Base-by-base conservation (phyloP, 2,888 invertebrate genomes). In the Electrophaes corylata region DNA sequence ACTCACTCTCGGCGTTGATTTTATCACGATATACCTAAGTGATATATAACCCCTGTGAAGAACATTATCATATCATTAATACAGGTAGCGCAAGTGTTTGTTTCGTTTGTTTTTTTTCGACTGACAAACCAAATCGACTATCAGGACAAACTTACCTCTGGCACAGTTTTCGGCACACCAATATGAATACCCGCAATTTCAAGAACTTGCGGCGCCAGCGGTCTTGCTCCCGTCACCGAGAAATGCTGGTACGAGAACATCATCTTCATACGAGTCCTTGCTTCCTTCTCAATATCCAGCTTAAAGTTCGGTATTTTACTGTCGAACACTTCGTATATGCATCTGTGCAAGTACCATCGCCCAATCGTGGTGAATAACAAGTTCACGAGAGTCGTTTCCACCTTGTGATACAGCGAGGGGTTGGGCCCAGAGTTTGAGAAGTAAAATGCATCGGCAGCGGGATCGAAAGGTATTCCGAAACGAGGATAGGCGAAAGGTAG, bases 241-340 rank as follows among this genome's bases (percentile, higher is more conserved):
- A 90, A 93, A 70, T 95, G 94, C 40, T 93, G 93, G 70, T 94
- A 94, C 0, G 92, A 84, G 55, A 95, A 84, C 56, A 94, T 71
- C 65, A 94, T 83, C 39, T 92, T 92, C 39, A 93, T 89, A 47
- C 73, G 79, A 12, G 93, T 86, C 52, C 78, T 89, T 0, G 73
- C 83, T 40, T 93, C 73, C 31, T 86, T 85, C n/a, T 83, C 86
- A 4, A 93, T 76, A 31, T 92, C 86, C 6, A 93, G 84, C 16
- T 83, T 60, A 57, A 88, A 78, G 12, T 87, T 78, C 0, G 92
- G 93, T 10, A 91, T 72, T 60, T 89, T 72, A 46, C 83, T 71
- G 5, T 73, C 70, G 20, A 93, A 84, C 33, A 84, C 70, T 3
- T 74, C 69, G 60, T 84, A 81, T 4, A 91, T 84, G 6, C 62